These are phyloP conservation scores for Odocoileus virginianus DNA, from an alignment of 2,113 vertebrate genomes.

Conservation along the genomic window DNA sequence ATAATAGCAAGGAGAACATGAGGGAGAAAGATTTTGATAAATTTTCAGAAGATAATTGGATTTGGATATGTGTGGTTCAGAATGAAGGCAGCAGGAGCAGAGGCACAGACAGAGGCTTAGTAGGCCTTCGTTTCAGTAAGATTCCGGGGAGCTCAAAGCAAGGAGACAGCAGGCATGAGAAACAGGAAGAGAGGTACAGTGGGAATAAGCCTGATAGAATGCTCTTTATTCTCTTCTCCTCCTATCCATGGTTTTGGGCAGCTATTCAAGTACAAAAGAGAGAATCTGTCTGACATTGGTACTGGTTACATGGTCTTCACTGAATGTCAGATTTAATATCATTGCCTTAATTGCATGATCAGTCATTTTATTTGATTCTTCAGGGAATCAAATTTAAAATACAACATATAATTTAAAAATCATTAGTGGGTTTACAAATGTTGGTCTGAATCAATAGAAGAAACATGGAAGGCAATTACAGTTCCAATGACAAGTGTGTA, in stretches of 20 bases:
- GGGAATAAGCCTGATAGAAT: background rate
- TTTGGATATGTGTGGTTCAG: background rate
- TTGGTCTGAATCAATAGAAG: background rate
- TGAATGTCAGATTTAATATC: background rate
- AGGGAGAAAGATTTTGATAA: background rate
- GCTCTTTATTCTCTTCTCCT: background rate
- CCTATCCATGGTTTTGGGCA: background rate
- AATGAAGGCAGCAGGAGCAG: background rate
- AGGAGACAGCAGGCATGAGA: background rate
- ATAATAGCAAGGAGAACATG: background rate
- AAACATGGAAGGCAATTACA: slow-evolving; percentile 23
- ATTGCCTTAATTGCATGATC: slow-evolving; percentile 18
- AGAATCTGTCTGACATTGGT: background rate
- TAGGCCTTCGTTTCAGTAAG: no score
- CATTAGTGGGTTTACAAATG: slow-evolving; percentile 37
- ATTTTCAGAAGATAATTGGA: background rate
- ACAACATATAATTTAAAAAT: slow-evolving; percentile 20
- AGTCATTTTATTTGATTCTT: slow-evolving; percentile 1
- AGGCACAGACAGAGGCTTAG: background rate
- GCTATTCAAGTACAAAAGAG: no score
- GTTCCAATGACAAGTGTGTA: background rate
- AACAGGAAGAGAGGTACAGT: background rate
- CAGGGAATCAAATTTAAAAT: background rate
- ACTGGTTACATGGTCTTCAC: background rate
- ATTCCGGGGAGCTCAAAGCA: background rate